Base-by-base conservation (phyloP, 1,140 invertebrate genomes). In the Diabrotica virgifera region DNA sequence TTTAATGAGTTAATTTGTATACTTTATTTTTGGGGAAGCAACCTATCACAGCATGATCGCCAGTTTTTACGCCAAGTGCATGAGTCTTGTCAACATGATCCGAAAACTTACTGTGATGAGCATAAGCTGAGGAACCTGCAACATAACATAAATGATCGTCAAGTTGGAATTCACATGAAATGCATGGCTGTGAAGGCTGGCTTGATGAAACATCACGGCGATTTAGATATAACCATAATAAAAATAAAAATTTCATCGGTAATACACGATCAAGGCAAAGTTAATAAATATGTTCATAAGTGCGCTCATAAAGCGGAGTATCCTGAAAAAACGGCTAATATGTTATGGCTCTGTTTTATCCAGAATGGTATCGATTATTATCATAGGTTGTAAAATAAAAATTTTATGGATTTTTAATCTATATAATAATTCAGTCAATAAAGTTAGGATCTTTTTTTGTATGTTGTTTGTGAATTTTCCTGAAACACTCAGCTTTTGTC, bases 61-160 rank as follows among this genome's bases (percentile, higher is more conserved):
- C 12, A 2, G 46, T 11, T 11, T 11, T 12, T 51, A 51, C 9
- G 9, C 5, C 9, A 12, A 12, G 56, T 58, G 0, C 36, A 58
- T 14, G 13, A 13, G 5, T 9, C 35, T 7, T 58, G 56, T 14
- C 56, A 58, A 40, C 35, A 35, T 9, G 37, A 58, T 40, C 56
- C 56, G 5, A 40, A 58, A 9, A 58, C 56, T 58, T 40, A 12
- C n/a, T 58, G 56, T 36, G 56, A 58, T n/a, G 56, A 58, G 13
- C 8, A 58, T 58, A 10, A 37, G 5, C 38, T 58, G 5, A 58
- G 35, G 11, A 58, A 58, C 6, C 56, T 58, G 12, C 6, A 5
- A 36, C n/a, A 36, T 11, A 58, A 58, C 36, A 13, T 11, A 8
- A 36, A 58, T 7, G 38, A 58, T 14, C 9, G 12, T 36, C 56